Conservation (phyloP, 2,888 invertebrate species). For the Pyralis farinalis region DNA sequence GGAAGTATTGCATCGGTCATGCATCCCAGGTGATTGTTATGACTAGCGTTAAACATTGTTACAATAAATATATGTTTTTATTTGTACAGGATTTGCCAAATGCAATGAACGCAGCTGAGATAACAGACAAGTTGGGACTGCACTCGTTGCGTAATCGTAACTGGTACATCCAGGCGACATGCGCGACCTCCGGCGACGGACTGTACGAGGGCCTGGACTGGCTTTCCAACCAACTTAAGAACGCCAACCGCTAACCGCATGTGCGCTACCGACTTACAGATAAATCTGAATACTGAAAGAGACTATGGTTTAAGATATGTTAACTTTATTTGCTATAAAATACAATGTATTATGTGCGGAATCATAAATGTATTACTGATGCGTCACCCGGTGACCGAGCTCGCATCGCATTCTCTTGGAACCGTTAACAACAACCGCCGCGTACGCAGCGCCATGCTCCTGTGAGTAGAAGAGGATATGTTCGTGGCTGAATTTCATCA, state of each 20-base stretch:
- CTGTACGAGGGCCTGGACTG: constrained; percentile 99
- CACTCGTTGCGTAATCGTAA: constrained; percentile 98
- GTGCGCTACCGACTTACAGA: constrained; percentile 58
- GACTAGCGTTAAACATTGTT: too few relatives aligned
- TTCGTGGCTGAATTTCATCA: too few relatives aligned
- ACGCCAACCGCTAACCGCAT: constrained; percentile 94
- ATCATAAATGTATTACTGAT: constrained; percentile 70
- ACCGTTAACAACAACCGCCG: constrained; percentile 21
- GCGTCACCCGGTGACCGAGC: constrained; percentile 68
- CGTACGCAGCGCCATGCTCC: too few relatives aligned
- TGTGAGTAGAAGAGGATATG: too few relatives aligned
- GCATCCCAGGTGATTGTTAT: too few relatives aligned
- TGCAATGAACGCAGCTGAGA: constrained; percentile 99
- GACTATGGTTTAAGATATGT: constrained; percentile 81
- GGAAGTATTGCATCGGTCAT: too few relatives aligned
- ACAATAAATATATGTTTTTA: too few relatives aligned
- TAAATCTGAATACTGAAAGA: constrained; percentile 75
- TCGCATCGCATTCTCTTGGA: constrained; percentile 38
- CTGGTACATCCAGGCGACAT: constrained; percentile 98
- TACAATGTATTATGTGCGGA: constrained; percentile 78
- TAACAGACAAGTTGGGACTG: constrained; percentile 99
- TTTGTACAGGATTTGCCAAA: constrained; percentile 96
- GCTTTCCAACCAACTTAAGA: constrained; percentile 99
- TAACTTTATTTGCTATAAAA: constrained; percentile 80
- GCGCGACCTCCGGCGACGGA: constrained; percentile 99